Evolutionary conservation across 2,113 vertebrate species (phyloP).

Genomic region (Cisticola juncidis): DNA sequence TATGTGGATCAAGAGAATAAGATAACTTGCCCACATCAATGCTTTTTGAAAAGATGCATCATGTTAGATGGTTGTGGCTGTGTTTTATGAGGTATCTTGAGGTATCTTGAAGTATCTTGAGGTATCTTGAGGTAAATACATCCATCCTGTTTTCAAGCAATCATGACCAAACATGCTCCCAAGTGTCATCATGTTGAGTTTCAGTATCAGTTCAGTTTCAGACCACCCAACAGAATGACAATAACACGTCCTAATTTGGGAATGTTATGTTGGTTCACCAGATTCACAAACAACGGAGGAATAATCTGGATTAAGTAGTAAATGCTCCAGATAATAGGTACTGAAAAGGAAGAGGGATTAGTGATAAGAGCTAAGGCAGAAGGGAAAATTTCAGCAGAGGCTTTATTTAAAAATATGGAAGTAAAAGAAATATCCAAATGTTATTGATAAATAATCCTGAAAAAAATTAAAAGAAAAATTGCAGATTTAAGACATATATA

Average conservation of each 20-base stretch:
- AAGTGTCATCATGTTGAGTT: neutral
- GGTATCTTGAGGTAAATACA: neutral
- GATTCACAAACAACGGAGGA: neutral
- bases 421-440: neutral
- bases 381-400: neutral
- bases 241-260: neutral
- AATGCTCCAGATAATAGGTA: neutral
- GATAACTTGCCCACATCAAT: neutral
- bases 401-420: neutral
- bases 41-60: neutral
- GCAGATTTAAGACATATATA: neutral
- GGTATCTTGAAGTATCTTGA: no score
- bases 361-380: neutral
- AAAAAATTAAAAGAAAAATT: neutral
- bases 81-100: neutral
- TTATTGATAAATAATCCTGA: neutral
- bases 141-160: neutral
- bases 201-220: neutral
- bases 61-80: neutral
- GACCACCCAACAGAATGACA: neutral
- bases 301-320: constrained; percentile 3
- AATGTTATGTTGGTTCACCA: neutral
- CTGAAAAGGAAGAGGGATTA: neutral
- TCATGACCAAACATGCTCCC: neutral
- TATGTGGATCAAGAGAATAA: neutral